Evolutionary conservation across 2,888 invertebrate genomes (phyloP).

Genomic region (Sminthurides aquaticus): DNA sequence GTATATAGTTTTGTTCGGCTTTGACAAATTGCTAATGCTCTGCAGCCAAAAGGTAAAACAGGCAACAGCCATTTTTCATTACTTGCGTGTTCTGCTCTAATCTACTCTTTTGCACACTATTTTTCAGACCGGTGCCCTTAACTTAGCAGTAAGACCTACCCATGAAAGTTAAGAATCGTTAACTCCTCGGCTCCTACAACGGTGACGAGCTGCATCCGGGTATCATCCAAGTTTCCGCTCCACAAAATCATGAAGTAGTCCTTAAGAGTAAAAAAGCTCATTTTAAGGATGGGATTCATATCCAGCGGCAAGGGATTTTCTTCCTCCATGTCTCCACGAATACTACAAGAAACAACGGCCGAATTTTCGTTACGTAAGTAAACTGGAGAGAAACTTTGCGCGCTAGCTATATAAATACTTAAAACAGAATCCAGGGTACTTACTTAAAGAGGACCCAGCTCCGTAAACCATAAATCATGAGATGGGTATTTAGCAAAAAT

Average conservation of each 20-base stretch:
- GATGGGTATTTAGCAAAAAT: conserved; percentile 59
- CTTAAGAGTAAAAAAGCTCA: conserved; percentile 63
- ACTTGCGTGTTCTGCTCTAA: too few species aligned
- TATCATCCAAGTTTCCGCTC: conserved; percentile 73
- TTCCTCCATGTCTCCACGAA: conserved; percentile 41
- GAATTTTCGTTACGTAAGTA: neutral
- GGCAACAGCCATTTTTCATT: neutral
- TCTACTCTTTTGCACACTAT: too few species aligned
- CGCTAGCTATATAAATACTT: neutral
- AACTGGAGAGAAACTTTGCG: too few species aligned
- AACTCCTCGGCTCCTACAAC: conserved; percentile 50
- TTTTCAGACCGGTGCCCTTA: too few species aligned
- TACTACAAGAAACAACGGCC: conserved; percentile 22
- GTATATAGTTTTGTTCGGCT: conserved; percentile 29
- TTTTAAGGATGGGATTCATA: conserved; percentile 49
- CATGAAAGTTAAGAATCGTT: conserved; percentile 33
- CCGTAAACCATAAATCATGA: conserved; percentile 68
- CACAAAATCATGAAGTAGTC: conserved; percentile 69
- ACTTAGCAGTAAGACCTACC: too few species aligned
- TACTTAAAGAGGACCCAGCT: conserved; percentile 54
- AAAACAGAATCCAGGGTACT: conserved; percentile 3
- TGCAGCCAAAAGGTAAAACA: neutral
- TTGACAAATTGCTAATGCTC: conserved; percentile 27
- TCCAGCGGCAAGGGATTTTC: conserved; percentile 26
- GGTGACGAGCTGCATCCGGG: conserved; percentile 61